A percentile compares a stretch with the other conserved stretches of the same genome.
Conservation (phyloP, 2,113 vertebrate genomes). For the Chroicocephalus ridibundus region DNA sequence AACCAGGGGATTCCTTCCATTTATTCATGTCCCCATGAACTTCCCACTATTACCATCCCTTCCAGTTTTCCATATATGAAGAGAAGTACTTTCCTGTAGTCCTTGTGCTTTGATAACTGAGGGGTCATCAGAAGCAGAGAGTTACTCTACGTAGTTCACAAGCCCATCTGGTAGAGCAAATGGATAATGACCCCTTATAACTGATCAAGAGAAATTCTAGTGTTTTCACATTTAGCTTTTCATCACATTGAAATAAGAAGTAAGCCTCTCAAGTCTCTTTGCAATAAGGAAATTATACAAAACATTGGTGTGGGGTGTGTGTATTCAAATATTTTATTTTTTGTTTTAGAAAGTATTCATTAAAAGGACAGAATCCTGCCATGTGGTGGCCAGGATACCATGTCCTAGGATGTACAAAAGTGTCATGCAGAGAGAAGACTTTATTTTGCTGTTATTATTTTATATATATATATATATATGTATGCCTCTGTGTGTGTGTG, state of each 20-base stretch:
- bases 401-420: neutral
- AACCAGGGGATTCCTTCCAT: neutral
- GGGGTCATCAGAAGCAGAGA: neutral
- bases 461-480: neutral
- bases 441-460: neutral
- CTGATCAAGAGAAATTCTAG: no score
- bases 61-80: neutral
- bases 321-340: neutral
- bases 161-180: neutral
- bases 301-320: rapidly evolving
- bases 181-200: no score
- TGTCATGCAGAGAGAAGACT: neutral
- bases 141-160: neutral
- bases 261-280: neutral
- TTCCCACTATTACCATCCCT: neutral
- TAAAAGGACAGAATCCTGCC: neutral
- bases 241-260: neutral
- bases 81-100: neutral
- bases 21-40: neutral
- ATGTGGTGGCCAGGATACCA: neutral
- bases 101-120: neutral
- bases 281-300: neutral
- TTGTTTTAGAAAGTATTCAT: neutral
- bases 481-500: no score
- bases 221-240: neutral